A percentile compares a stretch with the other conserved stretches of the same genome.
phyloP scores from a whole-genome alignment of 2,888 invertebrate genomes.

The Agrilus biguttatus region DNA sequence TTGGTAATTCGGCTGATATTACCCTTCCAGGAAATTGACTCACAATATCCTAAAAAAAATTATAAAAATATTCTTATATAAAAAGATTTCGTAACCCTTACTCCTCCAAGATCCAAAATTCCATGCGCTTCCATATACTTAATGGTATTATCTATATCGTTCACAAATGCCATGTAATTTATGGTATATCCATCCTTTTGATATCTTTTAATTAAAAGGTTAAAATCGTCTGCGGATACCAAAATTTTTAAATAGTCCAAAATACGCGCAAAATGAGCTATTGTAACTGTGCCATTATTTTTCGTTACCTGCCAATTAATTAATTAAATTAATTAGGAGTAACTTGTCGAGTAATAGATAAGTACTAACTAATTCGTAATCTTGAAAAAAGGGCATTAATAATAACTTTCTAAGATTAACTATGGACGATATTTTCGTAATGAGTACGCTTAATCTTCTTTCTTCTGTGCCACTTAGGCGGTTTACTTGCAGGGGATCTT shows the following conservation, averaged over 20 bases:
- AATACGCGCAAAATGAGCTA: slow-evolving; percentile 62
- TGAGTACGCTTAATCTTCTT: slow-evolving; percentile 49
- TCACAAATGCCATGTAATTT: slow-evolving; percentile 63
- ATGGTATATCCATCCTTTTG: slow-evolving; percentile 62
- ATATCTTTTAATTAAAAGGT: slow-evolving; percentile 58
- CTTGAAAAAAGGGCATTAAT: slow-evolving; percentile 59
- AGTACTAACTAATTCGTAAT: slow-evolving; percentile 46
- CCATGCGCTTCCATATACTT: slow-evolving; percentile 40
- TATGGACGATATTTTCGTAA: slow-evolving; percentile 56
- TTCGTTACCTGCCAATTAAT: slow-evolving; percentile 46
- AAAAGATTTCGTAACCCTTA: slow-evolving; percentile 16
- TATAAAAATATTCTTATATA: neutral
- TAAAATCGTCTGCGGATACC: slow-evolving; percentile 56
- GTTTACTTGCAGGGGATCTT: slow-evolving; percentile 55
- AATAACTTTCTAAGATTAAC: slow-evolving; percentile 43
- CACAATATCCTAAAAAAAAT: slow-evolving; percentile 31
- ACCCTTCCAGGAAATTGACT: slow-evolving; percentile 47
- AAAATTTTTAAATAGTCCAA: slow-evolving; percentile 55
- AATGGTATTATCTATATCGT: slow-evolving; percentile 50
- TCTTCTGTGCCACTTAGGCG: slow-evolving; percentile 49
- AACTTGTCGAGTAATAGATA: neutral
- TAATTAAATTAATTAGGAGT: neutral
- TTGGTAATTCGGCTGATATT: slow-evolving; percentile 53
- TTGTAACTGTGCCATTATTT: slow-evolving; percentile 60
- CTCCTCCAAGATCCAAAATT: slow-evolving; percentile 40